These are phyloP conservation scores for Rachycentron canadum DNA, from an alignment of 2,797 vertebrate species.

Conservation along the genomic window DNA sequence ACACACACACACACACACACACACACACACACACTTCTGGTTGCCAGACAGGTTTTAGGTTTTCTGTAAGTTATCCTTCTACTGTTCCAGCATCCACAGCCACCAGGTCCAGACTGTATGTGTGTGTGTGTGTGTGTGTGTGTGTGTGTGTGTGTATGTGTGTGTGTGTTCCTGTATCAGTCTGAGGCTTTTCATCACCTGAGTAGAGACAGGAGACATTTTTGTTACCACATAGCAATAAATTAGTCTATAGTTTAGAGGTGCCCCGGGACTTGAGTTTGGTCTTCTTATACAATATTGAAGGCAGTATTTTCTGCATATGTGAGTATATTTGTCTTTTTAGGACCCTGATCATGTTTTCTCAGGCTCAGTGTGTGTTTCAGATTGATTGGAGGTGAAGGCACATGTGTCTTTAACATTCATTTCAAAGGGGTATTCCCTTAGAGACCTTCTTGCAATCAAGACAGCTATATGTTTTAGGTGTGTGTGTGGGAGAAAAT, in stretches of 20 bases:
- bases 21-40: constrained; percentile 17
- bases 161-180: constrained; percentile 64
- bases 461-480: constrained; percentile 51
- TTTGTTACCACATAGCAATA: constrained; percentile 62
- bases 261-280: constrained; percentile 36
- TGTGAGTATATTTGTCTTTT: constrained; percentile 58
- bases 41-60: constrained; percentile 77
- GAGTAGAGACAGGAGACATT: constrained; percentile 68
- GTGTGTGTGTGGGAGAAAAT: constrained; percentile 3
- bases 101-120: constrained; percentile 63
- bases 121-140: constrained; percentile 34
- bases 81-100: constrained; percentile 61
- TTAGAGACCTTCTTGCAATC: constrained; percentile 71
- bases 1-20: constrained; percentile 19
- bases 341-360: constrained; percentile 67
- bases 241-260: constrained; percentile 56
- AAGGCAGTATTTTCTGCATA: constrained; percentile 41
- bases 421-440: constrained; percentile 58
- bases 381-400: constrained; percentile 64
- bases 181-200: constrained; percentile 80
- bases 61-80: constrained; percentile 73
- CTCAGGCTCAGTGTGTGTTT: constrained; percentile 58
- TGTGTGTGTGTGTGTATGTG: constrained; percentile 47
- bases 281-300: constrained; percentile 30
- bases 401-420: constrained; percentile 65